Evolutionary conservation across 2,888 invertebrate genomes (phyloP).

Genomic region (Calliphora vomitoria): DNA sequence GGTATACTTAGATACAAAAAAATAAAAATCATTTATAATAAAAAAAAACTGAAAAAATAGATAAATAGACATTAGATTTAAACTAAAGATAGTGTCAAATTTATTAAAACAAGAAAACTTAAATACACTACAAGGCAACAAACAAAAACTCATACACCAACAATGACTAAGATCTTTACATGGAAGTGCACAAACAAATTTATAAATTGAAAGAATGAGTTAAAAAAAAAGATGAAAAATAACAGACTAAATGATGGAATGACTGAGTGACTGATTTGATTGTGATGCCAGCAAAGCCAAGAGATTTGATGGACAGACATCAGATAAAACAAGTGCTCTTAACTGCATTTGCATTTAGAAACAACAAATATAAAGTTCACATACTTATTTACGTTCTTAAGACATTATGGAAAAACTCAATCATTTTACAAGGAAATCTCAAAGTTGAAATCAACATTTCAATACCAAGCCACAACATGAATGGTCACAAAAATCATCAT

Average conservation of each 20-base stretch:
- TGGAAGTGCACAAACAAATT: background rate
- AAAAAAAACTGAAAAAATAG: slow-evolving; percentile 16
- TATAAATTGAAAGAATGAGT: slow-evolving; percentile 26
- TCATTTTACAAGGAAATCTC: slow-evolving; percentile 66
- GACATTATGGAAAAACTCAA: slow-evolving; percentile 20
- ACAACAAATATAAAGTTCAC: slow-evolving; percentile 44
- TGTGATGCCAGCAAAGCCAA: background rate
- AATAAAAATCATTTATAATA: slow-evolving; percentile 37
- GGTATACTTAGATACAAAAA: background rate
- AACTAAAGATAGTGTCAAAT: slow-evolving; percentile 71
- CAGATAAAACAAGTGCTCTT: slow-evolving; percentile 72
- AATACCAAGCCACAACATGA: background rate
- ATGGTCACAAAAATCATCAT: slow-evolving; percentile 30
- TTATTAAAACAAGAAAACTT: slow-evolving; percentile 67
- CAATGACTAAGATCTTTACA: slow-evolving; percentile 63
- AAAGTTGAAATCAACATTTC: slow-evolving; percentile 42
- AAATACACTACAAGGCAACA: slow-evolving; percentile 4
- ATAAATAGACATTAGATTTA: slow-evolving; percentile 59
- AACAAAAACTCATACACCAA: slow-evolving; percentile 40
- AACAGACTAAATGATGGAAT: slow-evolving; percentile 29
- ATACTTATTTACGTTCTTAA: slow-evolving; percentile 2
- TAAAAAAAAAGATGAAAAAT: background rate
- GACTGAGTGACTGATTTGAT: slow-evolving; percentile 44
- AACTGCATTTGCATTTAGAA: slow-evolving; percentile 65
- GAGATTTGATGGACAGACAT: slow-evolving; percentile 68